Evolutionary conservation across 2,113 vertebrate genomes (phyloP), one percentile per base, ranked within the genome.

Genomic region (Petrocephalus zakoni): DNA sequence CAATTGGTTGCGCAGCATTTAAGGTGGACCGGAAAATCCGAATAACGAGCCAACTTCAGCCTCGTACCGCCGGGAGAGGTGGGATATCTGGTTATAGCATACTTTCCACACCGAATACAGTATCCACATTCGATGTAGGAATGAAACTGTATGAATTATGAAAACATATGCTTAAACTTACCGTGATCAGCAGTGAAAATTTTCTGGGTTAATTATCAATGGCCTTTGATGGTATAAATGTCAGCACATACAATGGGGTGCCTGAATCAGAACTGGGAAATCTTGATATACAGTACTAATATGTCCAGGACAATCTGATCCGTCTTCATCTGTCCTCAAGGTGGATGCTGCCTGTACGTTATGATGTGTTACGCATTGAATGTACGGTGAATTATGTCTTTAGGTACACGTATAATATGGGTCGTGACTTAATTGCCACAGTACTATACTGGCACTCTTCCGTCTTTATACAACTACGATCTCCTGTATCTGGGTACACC

Each of bases 401-500:
- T 15, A 55, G 52, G 52, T 10, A 53, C 52, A 13, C 1, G 34
- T 78, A 19, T 19, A 37, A 15, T 75, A 42, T 19, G 5, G 17
- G 34, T 78, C 15, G 5, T 78, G 5, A 42, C 72, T 78, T 68
- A 68, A 49, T 5, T 49, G 10, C 17, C 13, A 17, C 72, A 78
- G 34, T 19, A 78, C 72, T 8, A 78, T 29, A 29, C 5, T 78
- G 13, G 17, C 72, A 78, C 29, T 78, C 34, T 2, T 78, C 53
- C 53, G 53, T 55, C 17, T 42, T 42, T 78, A 7, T 29, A 78
- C 34, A 42, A 78, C 13, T 19, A 42, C 4, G 17, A 78, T 61
- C n/a, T 37, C 29, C 29, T 46, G 11, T n/a, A 49, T 81, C 75
- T 46, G 13, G 46, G 22, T 86, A 92, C 87, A 88, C 55, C 84